Conservation (phyloP, 1,140 invertebrate genomes). For the Drosophila tristis region DNA sequence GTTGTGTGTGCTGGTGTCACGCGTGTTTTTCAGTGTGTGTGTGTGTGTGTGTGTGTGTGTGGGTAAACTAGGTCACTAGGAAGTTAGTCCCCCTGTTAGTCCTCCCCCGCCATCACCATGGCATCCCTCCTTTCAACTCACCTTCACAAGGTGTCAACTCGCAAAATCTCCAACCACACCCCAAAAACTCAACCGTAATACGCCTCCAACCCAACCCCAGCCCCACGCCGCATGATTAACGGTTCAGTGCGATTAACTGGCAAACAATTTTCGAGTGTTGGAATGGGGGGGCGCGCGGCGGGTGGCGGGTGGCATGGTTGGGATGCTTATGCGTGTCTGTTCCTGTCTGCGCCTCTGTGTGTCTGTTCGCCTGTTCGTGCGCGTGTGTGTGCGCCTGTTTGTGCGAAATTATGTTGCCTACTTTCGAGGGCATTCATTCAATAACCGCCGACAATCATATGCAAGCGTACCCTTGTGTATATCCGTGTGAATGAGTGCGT, state of each 20-base stretch:
- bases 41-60: constrained; percentile 27
- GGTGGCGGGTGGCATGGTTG: no score
- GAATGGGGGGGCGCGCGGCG: not conserved
- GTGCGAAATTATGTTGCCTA: constrained; percentile 43
- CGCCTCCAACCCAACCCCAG: not conserved
- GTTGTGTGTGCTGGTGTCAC: constrained; percentile 24
- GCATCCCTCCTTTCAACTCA: not conserved
- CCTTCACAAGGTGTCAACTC: constrained; percentile 46
- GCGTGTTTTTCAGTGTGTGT: constrained; percentile 30
- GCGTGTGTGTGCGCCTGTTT: not conserved
- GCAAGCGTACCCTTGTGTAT: constrained; percentile 22
- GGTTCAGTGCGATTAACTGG: constrained; percentile 47
- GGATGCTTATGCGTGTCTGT: constrained; percentile 3
- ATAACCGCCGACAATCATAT: constrained; percentile 31
- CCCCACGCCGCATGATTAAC: constrained; percentile 33
- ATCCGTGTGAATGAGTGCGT: constrained; percentile 13
- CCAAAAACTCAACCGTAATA: not conserved
- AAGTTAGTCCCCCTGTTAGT: constrained; percentile 55
- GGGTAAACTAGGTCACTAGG: constrained; percentile 71
- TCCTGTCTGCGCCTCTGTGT: constrained; percentile 8
- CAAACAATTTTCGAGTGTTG: constrained; percentile 44
- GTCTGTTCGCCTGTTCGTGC: not conserved
- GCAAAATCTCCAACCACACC: constrained; percentile 50
- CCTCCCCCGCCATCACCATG: not conserved
- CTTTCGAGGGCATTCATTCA: constrained; percentile 46